Percentiles rank a stretch among this genome's conserved stretches.
Conservation (phyloP, 2,888 invertebrate genomes). For the Cepaea hortensis region DNA sequence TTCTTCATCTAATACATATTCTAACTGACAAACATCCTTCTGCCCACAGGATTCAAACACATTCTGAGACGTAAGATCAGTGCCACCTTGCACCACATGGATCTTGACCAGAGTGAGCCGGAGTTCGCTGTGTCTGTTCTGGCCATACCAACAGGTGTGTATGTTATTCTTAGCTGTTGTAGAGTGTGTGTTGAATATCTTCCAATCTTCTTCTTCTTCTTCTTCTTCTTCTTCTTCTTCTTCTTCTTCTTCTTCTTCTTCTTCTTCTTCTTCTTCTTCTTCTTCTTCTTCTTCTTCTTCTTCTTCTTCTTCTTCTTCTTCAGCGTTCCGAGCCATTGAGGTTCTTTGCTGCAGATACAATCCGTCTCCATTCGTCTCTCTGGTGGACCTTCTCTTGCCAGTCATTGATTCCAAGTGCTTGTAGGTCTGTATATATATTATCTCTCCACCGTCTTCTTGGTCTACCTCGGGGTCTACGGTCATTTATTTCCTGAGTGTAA, state of each 20-base stretch:
- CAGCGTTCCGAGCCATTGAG: too few relatives aligned
- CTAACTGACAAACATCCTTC: not conserved
- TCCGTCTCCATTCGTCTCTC: too few relatives aligned
- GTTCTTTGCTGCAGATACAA: too few relatives aligned
- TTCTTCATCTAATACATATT: not conserved
- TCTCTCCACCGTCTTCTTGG: too few relatives aligned
- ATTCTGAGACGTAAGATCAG: conserved; percentile 59
- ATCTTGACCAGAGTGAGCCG: conserved; percentile 66
- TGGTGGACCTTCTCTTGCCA: too few relatives aligned
- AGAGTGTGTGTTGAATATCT: not conserved
- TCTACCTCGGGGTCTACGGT: too few relatives aligned
- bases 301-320: not conserved
- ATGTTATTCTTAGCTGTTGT: not conserved
- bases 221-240: not conserved
- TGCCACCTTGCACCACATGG: conserved; percentile 59
- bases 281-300: not conserved
- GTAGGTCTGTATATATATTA: too few relatives aligned
- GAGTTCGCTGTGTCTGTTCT: conserved; percentile 65
- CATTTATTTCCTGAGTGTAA: too few relatives aligned
- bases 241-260: not conserved
- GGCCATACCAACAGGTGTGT: conserved; percentile 56
- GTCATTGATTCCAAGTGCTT: too few relatives aligned
- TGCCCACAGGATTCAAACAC: conserved; percentile 39
- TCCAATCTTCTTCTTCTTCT: not conserved
- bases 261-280: not conserved